Evolutionary conservation across 2,113 vertebrate species (phyloP), one percentile per base, ranked within the genome.

Genomic region (Gila orcuttii): DNA sequence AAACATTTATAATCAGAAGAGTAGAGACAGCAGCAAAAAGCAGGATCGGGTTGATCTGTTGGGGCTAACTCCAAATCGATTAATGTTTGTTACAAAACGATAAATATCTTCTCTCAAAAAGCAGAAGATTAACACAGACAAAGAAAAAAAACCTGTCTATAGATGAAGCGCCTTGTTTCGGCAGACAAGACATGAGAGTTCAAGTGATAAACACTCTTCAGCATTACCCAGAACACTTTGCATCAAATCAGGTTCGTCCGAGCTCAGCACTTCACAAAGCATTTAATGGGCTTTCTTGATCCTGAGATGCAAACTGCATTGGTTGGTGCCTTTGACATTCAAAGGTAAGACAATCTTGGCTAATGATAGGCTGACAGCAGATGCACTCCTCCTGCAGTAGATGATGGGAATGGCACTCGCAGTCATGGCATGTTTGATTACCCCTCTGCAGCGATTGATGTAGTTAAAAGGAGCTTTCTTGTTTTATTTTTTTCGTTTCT

Each of bases 391-490:
- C 68, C 47, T 89, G 52, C 52, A 84, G 31, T 64, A 86, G 86
- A 50, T 86, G 85, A 89, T 78, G 57, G 84, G 86, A 91, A 84
- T 74, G 78, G 82, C 73, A 73, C 47, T 87, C 69, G 85, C 59
- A 69, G 60, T 42, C 76, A 79, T 80, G 73, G 52, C 75, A 23
- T 79, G 36, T 82, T 83, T 85, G 60, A 86, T 87, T 76, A 83
- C 60, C 60, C 86, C 42, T 81, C 78, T 79, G 88, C 77, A 77
- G 79, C 23, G 36, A 76, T 39, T 90, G 81, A 85, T 88, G 87
- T 87, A 79, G 79, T 89, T 88, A 89, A 88, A 84, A 86, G 66
- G 82, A 87, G 50, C 87, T 10, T 36, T 55, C 81, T 89, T 62
- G 55, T 62, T 79, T 52, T 50, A 82, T 71, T 84, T 85, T 84